Conservation (phyloP, 1,140 invertebrate genomes). For the Chrysoperla carnea region DNA sequence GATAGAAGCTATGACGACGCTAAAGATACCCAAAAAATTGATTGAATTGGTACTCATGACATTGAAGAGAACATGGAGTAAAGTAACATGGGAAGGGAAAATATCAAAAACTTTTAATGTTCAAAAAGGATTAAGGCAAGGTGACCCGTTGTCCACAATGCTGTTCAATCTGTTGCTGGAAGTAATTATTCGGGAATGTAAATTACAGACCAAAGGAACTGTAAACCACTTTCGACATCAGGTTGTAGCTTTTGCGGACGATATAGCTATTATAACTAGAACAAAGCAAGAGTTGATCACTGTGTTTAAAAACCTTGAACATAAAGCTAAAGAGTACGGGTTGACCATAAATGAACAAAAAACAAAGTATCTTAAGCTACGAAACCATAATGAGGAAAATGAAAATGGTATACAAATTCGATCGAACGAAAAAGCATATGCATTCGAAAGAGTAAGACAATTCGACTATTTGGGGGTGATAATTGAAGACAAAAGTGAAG, state of each 20-base stretch:
- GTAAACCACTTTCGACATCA: not conserved
- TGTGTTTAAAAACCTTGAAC: no score
- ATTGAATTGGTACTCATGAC: conserved; percentile 4
- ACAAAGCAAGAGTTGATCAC: no score
- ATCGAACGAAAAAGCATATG: not conserved
- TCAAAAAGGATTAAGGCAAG: conserved; percentile 5
- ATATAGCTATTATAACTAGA: conserved; percentile 3
- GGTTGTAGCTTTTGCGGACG: conserved; percentile 5
- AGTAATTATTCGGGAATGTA: conserved; percentile 1
- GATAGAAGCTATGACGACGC: not conserved
- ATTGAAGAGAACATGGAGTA: not conserved
- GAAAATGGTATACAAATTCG: not conserved
- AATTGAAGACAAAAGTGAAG: not conserved
- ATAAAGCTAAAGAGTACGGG: no score
- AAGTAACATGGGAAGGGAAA: not conserved
- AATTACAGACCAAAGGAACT: no score
- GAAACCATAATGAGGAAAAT: not conserved
- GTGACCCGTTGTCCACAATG: conserved; percentile 3
- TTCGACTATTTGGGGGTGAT: conserved; percentile 4
- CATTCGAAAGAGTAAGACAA: not conserved
- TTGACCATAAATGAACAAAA: not conserved
- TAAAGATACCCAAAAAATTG: conserved; percentile 3
- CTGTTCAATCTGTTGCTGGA: conserved; percentile 7
- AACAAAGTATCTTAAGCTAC: not conserved
- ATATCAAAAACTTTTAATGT: conserved; percentile 1